Base-by-base conservation (phyloP, 2,797 vertebrate genomes). In the Typhlichthys eigenmanni region DNA sequence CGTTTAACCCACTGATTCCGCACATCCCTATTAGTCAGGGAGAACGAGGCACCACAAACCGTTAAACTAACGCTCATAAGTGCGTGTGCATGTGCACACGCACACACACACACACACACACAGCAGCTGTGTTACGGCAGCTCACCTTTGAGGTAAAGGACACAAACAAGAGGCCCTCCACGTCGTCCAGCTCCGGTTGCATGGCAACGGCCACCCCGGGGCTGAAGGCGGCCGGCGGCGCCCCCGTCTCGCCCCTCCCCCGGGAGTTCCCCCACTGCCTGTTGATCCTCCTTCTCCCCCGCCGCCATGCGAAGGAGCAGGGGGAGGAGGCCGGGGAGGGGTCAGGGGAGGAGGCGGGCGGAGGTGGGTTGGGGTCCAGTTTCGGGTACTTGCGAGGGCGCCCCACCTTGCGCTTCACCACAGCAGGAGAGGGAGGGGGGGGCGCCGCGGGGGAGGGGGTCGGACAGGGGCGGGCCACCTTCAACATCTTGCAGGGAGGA, bases 151-250 rank as follows among this genome's bases (percentile, higher is more conserved):
- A 95, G 76, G 92, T 90, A 89, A 98, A 98, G 16, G 97, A 97
- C 70, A 96, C 95, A 90, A 99, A 99, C 63, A 98, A 90, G 86
- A 97, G 89, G 73, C 96, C 97, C n/a, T 98, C 96, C 17, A 99
- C 95, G 65, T 98, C 94, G 82, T 98, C 96, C 80, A 96, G 91
- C 84, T 98, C 96, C 0, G 96, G 96, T 69, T 95, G 95, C 85
- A 94, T 90, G 76, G 93, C 76, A 85, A 88, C 84, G 76, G 90
- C 66, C 65, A 71, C 43, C 49, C 67, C 68, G 2, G 83, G 71
- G 2, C 87, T 68, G 73, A 71, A 65, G 81, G 38, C 75, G 47
- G 47, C 71, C 1, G 53, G 11, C 11, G 74, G 32, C 54, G 74
- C 52, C 17, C 86, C 56, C 29, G 79, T 2, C 55, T 63, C 79